A percentile compares a stretch with the other conserved stretches of the same genome.
Conservation (phyloP, 2,113 vertebrate genomes). For the Tautogolabrus adspersus region DNA sequence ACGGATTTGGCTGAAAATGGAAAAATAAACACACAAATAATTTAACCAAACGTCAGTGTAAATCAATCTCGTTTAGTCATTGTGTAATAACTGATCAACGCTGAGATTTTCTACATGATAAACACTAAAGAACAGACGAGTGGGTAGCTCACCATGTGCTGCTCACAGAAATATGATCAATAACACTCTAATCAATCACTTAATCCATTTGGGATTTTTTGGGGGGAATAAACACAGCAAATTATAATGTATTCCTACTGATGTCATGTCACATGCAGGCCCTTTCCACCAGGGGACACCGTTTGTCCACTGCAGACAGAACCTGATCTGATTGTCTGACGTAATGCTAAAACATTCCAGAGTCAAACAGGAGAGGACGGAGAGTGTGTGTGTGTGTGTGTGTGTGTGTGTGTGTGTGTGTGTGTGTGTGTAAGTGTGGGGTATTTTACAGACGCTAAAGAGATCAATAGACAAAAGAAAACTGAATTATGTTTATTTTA, state of each 20-base stretch:
- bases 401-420: constrained; percentile 4
- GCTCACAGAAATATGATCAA: too few species aligned
- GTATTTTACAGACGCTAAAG: too few species aligned
- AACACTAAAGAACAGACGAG: not conserved
- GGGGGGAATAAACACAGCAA: too few species aligned
- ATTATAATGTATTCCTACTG: too few species aligned
- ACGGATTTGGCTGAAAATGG: constrained; percentile 92
- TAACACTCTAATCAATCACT: too few species aligned
- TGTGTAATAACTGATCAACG: not conserved
- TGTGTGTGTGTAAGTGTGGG: not conserved
- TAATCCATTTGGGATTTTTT: too few species aligned
- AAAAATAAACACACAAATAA: constrained; percentile 13
- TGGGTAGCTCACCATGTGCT: not conserved
- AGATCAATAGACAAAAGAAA: not conserved
- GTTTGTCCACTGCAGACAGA: constrained; percentile 53
- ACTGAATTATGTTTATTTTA: not conserved
- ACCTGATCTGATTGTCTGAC: constrained; percentile 75
- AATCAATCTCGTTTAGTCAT: constrained; percentile 2
- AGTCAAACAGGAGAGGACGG: constrained; percentile 35
- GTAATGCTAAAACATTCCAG: constrained; percentile 71
- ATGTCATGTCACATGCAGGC: too few species aligned
- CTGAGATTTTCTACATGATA: not conserved
- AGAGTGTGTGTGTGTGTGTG: not conserved
- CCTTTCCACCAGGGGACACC: constrained; percentile 77
- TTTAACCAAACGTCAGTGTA: not conserved